Evolutionary conservation across 2,797 vertebrate species (phyloP), one percentile per base, ranked within the genome.

Genomic region (Thalassophryne amazonica): DNA sequence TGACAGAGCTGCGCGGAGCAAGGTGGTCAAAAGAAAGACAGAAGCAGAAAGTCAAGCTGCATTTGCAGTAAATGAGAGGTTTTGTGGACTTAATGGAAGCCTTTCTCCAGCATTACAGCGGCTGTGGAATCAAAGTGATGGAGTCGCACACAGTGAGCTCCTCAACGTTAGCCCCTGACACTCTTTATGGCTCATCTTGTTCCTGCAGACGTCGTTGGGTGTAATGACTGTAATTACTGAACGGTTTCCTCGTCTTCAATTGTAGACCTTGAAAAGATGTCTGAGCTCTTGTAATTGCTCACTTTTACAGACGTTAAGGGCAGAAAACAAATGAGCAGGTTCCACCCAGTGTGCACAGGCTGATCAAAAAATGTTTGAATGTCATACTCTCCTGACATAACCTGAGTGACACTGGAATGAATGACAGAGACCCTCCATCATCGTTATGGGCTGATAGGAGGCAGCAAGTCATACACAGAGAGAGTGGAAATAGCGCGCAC

Each of bases 51-150:
- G 29, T 3, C 65, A 39, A 59, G 54, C 17, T 32, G 55, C 27
- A 33, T 41, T 41, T 24, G 35, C 47, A 15, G 42, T 55, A 45
- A 70, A 72, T 53, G 31, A 69, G 57, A 69, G 40, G 40, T 73
- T 73, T 43, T 32, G 46, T 42, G 40, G 13, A 56, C 58, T 52
- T 17, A 40, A 48, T 38, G 45, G 27, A 52, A 50, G 39, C 30
- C 37, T 31, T 5, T 11, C 14, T 32, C 38, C 23, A 8, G 16
- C 40, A 37, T 29, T 5, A 5, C 9, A 11, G 9, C 1, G 25
- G 19, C 30, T 54, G 52, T 35, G 33, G 33, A 66, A 57, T 30
- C 17, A n/a, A 46, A 42, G 24, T 25, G 41, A 51, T 68, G 58
- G 56, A 67, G 54, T 27, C 11, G 47, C 53, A n/a, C 41, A 30